These are phyloP conservation scores for Opisthocomus hoazin DNA, from an alignment of 2,113 vertebrate genomes.

Conservation along the genomic window DNA sequence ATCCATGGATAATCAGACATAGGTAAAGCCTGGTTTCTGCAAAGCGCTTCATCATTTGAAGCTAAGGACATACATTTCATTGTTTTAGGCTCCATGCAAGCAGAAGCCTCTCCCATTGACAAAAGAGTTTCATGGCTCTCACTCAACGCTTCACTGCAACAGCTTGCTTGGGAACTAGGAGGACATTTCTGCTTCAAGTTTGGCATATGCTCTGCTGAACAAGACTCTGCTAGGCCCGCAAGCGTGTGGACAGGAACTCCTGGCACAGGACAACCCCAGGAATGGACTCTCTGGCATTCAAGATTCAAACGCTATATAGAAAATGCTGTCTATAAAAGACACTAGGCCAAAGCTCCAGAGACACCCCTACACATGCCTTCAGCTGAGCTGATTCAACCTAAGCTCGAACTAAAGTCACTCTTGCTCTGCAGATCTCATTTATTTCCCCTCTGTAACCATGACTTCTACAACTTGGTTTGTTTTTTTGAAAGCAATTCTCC, in stretches of 20 bases:
- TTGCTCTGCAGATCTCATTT: not conserved
- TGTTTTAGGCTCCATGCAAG: not conserved
- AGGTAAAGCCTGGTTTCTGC: not conserved
- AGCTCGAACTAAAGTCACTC: not conserved
- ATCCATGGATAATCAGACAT: conserved; percentile 4
- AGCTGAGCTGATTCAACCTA: not conserved
- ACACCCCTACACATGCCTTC: not conserved
- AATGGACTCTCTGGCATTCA: not conserved
- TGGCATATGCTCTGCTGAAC: not conserved
- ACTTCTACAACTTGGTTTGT: not conserved
- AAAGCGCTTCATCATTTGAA: not conserved
- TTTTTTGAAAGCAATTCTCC: not conserved
- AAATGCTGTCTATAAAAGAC: not conserved
- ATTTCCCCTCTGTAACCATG: not conserved
- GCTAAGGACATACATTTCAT: not conserved
- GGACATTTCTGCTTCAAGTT: not conserved
- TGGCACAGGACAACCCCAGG: not conserved
- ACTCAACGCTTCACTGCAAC: not conserved
- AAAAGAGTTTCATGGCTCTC: not conserved
- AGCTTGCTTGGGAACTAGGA: not conserved
- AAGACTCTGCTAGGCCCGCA: rapidly evolving
- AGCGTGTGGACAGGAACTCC: not conserved
- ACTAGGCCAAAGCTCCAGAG: not conserved
- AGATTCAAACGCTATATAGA: not conserved
- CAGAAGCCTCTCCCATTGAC: not conserved